Conservation (phyloP, 2,888 invertebrate genomes). For the Orchesella flavescens region DNA sequence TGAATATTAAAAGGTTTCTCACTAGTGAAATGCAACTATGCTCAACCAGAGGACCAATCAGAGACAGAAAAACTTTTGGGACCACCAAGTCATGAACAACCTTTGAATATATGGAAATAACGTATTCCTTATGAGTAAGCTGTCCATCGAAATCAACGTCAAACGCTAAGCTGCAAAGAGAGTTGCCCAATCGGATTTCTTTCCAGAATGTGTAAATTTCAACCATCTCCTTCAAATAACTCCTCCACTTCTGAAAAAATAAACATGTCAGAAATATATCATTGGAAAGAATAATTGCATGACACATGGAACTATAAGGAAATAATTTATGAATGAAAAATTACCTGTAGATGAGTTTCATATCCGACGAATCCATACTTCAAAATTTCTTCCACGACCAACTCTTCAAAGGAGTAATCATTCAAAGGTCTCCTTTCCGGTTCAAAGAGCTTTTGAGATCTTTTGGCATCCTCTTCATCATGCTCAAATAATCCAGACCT, state of each 20-base stretch:
- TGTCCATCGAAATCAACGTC: slow-evolving; percentile 24
- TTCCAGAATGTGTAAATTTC: neutral
- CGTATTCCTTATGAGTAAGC: slow-evolving; percentile 36
- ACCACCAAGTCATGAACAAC: neutral
- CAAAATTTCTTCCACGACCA: slow-evolving; percentile 35
- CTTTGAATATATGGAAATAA: slow-evolving; percentile 18
- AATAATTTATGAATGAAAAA: neutral
- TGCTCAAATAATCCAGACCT: neutral
- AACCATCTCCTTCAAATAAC: no score
- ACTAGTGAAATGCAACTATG: slow-evolving; percentile 39
- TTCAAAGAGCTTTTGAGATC: slow-evolving; percentile 8
- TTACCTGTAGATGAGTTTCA: neutral
- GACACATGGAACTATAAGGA: no score
- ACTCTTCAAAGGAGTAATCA: neutral
- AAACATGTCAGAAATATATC: no score
- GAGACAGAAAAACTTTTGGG: slow-evolving; percentile 20
- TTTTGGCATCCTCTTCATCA: slow-evolving; percentile 17
- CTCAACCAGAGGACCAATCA: slow-evolving; percentile 37
- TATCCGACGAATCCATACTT: slow-evolving; percentile 23
- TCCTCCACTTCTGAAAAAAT: no score
- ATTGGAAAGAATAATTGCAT: no score
- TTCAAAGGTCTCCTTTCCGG: neutral
- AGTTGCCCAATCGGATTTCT: neutral
- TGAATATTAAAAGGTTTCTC: neutral
- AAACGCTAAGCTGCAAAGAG: neutral